Evolutionary conservation across 1,140 invertebrate genomes (phyloP).

Genomic region (Pseudobourletiella spinata): DNA sequence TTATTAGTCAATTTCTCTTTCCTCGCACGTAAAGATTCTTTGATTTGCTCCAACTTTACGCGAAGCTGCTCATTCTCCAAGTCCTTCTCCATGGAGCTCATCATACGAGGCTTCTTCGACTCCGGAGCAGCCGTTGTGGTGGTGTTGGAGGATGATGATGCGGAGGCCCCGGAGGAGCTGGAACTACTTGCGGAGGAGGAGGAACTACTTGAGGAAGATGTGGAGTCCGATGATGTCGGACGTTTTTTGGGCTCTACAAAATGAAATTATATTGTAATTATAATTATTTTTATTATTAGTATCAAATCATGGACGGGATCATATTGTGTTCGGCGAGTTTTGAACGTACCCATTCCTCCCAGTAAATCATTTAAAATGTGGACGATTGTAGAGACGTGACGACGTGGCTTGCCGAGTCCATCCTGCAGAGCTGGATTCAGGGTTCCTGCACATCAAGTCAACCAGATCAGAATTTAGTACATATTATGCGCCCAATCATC

Average conservation of each 20-base stretch:
- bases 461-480: too few species aligned
- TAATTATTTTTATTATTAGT: neutral
- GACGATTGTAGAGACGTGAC: slow-evolving; percentile 87
- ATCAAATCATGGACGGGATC: too few species aligned
- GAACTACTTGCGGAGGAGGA: too few species aligned
- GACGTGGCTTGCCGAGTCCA: slow-evolving; percentile 74
- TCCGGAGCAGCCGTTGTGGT: slow-evolving; percentile 7
- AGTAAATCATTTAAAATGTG: slow-evolving; percentile 90
- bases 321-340: too few species aligned
- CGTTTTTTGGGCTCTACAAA: slow-evolving; percentile 4
- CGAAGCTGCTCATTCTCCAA: slow-evolving; percentile 24
- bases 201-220: neutral
- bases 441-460: slow-evolving; percentile 60
- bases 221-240: neutral
- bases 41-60: slow-evolving; percentile 24
- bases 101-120: slow-evolving; percentile 16
- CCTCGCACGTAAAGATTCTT: slow-evolving; percentile 22
- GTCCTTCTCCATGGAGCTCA: slow-evolving; percentile 12
- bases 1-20: slow-evolving; percentile 27
- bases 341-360: slow-evolving; percentile 15
- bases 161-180: neutral
- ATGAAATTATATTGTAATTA: neutral
- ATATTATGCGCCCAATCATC: too few species aligned
- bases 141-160: neutral
- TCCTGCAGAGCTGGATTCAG: slow-evolving; percentile 90